These are phyloP conservation scores for Caenorhabditis virilis DNA, from an alignment of 2,888 invertebrate species.

Conservation along the genomic window DNA sequence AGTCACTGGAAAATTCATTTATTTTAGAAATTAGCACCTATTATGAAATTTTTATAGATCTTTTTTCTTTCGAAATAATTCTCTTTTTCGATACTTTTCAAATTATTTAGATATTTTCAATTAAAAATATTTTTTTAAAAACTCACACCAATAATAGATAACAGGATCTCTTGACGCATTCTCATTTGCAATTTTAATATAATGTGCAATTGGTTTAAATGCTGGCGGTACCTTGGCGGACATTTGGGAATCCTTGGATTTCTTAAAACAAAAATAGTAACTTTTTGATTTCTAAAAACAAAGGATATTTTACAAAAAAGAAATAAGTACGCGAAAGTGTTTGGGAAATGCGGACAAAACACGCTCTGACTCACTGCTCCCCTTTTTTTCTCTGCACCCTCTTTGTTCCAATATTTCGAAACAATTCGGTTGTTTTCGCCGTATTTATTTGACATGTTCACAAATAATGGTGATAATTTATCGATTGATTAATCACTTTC, in stretches of 20 bases:
- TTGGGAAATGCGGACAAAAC: background rate
- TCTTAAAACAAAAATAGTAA: background rate
- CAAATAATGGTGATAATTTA: too few species aligned
- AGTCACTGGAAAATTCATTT: too few species aligned
- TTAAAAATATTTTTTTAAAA: slow-evolving; percentile 47
- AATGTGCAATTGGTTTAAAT: slow-evolving; percentile 85
- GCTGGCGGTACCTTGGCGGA: slow-evolving; percentile 71
- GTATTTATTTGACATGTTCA: too few species aligned
- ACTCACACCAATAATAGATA: slow-evolving; percentile 83
- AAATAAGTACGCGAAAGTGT: slow-evolving; percentile 2
- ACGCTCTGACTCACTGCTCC: too few species aligned
- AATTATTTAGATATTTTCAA: slow-evolving; percentile 1
- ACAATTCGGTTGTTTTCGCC: too few species aligned
- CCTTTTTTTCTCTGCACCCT: too few species aligned
- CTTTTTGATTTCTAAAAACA: background rate
- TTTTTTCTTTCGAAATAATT: background rate
- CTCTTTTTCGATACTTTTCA: background rate
- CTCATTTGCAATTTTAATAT: slow-evolving; percentile 86
- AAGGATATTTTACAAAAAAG: background rate
- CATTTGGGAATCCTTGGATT: slow-evolving; percentile 17
- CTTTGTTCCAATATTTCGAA: too few species aligned
- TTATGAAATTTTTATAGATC: too few species aligned
- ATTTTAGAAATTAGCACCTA: too few species aligned
- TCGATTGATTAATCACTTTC: too few species aligned
- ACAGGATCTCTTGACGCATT: slow-evolving; percentile 88